Percentiles rank a stretch among this genome's conserved stretches.
phyloP scores from a whole-genome alignment of 2,797 vertebrate species.

The Gobio occitaniae region DNA sequence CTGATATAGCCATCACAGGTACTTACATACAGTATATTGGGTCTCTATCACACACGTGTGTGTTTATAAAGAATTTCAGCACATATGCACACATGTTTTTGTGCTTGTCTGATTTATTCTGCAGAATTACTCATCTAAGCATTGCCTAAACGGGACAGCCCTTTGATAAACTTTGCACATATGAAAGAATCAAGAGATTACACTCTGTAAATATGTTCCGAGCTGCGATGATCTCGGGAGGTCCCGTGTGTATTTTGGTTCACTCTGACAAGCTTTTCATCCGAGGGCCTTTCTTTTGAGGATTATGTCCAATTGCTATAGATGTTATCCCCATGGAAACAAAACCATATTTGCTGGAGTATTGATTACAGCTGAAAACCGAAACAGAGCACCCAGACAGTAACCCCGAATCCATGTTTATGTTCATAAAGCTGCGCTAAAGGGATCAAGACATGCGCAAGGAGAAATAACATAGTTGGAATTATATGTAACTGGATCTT shows the following conservation, averaged over 20 bases:
- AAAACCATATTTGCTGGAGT: slow-evolving; percentile 47
- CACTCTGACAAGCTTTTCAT: slow-evolving; percentile 32
- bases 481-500: slow-evolving; percentile 56
- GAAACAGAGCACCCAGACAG: slow-evolving; percentile 45
- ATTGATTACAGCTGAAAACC: slow-evolving; percentile 38
- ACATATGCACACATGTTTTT: background rate
- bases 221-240: slow-evolving; percentile 43
- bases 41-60: background rate
- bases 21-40: background rate
- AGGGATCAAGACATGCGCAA: slow-evolving; percentile 38
- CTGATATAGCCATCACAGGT: background rate
- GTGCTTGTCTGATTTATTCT: background rate
- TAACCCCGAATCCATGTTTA: slow-evolving; percentile 54
- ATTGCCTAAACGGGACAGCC: background rate
- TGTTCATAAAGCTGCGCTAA: slow-evolving; percentile 52
- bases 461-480: slow-evolving; percentile 51
- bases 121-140: background rate
- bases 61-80: background rate
- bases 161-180: slow-evolving; percentile 36
- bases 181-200: slow-evolving; percentile 34
- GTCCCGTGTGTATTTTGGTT: slow-evolving; percentile 33
- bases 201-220: slow-evolving; percentile 55
- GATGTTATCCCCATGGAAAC: slow-evolving; percentile 48
- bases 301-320: slow-evolving; percentile 38
- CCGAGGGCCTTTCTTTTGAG: slow-evolving; percentile 8